These are phyloP conservation scores for Burhinus oedicnemus DNA, from an alignment of 2,113 vertebrate genomes.

Conservation along the genomic window DNA sequence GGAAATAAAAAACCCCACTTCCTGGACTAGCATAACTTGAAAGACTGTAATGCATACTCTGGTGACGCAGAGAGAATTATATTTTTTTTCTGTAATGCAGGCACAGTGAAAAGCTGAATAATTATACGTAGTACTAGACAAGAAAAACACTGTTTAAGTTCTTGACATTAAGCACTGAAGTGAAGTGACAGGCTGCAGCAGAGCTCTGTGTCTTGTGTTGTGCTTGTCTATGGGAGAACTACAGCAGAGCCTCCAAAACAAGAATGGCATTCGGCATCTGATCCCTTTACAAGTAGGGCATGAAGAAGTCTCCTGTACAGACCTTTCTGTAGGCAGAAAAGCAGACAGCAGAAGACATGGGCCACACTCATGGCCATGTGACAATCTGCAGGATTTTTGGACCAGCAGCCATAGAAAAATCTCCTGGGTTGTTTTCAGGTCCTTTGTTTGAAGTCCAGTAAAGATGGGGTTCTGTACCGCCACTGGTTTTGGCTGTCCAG, in stretches of 20 bases:
- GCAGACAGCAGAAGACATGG: not conserved
- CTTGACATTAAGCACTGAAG: constrained; percentile 1
- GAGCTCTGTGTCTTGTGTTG: not conserved
- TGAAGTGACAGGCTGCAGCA: not conserved
- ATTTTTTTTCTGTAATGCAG: not conserved
- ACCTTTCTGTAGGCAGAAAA: not conserved
- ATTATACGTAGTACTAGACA: not conserved
- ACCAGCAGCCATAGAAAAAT: not conserved
- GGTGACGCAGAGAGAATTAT: not conserved
- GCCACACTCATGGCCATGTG: too few relatives aligned
- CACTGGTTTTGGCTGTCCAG: not conserved
- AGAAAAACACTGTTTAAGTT: not conserved
- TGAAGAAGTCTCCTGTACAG: not conserved
- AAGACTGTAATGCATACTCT: not conserved
- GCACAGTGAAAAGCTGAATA: not conserved
- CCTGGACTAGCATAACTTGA: not conserved
- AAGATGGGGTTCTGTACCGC: not conserved
- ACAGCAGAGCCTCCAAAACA: not conserved
- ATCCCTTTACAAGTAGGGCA: not conserved
- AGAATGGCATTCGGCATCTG: not conserved
- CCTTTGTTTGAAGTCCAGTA: not conserved
- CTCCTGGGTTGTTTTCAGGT: not conserved
- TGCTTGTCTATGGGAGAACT: not conserved
- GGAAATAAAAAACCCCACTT: not conserved
- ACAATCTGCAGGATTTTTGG: not conserved